Conservation (phyloP, 2,113 vertebrate genomes). For the Phycodurus eques region DNA sequence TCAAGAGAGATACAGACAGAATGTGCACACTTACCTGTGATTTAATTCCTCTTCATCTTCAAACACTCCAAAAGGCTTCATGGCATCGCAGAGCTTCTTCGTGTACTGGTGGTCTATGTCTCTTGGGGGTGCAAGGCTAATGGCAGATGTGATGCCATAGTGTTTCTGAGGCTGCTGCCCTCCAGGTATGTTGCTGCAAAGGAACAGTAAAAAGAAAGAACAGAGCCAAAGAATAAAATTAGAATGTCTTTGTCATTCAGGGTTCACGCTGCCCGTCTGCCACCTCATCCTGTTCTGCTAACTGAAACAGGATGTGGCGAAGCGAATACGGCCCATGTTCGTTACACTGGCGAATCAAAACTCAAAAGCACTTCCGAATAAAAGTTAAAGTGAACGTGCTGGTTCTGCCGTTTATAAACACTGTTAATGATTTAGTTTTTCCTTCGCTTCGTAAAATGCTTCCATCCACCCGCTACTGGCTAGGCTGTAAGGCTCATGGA, state of each 20-base stretch:
- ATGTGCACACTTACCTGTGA: conserved; percentile 78
- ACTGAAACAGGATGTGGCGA: no score
- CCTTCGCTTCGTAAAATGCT: no score
- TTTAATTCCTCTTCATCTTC: conserved; percentile 91
- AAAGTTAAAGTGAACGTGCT: no score
- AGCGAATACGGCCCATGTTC: no score
- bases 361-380: no score
- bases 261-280: no score
- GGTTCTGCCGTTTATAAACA: no score
- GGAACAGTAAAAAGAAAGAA: conserved; percentile 5
- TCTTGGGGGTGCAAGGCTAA: conserved; percentile 86
- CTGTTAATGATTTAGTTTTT: no score
- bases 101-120: conserved; percentile 87
- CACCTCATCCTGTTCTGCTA: no score
- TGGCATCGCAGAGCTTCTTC: conserved; percentile 86
- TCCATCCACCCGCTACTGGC: no score
- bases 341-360: no score
- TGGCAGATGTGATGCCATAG: conserved; percentile 92
- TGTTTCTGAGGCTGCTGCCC: conserved; percentile 83
- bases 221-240: background rate
- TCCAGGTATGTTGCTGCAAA: conserved; percentile 73
- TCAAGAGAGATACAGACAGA: background rate
- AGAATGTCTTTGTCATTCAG: background rate
- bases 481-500: no score
- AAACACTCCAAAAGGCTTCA: conserved; percentile 95